Evolutionary conservation across 2,888 invertebrate genomes (phyloP), one percentile per base, ranked within the genome.

Genomic region (Platerodrilus igneus): DNA sequence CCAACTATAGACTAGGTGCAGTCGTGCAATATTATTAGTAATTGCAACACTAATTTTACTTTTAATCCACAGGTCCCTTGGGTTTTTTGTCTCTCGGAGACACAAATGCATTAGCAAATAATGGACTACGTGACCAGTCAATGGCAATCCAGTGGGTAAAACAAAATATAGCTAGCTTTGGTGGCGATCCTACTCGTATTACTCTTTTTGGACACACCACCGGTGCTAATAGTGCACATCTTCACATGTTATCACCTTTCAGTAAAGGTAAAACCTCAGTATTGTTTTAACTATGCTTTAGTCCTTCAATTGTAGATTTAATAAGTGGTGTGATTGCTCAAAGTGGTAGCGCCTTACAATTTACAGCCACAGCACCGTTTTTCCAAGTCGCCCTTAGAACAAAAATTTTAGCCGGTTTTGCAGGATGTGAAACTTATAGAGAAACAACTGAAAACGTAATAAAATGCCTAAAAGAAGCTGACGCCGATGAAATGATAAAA

Each of bases 261-360:
- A 68, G 66, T 38, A 57, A 48, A 62, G 65, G 67, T 64, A 52
- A n/a, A n/a, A n/a, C n/a, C n/a, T n/a, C 31, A 11, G 8, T 6
- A 7, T 19, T 19, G 19, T 19, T 19, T 5, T 7, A 19, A 19
- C 7, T 19, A 19, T 7, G 7, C 5, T 19, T 19, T 19, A n/a
- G n/a, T n/a, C n/a, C n/a, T n/a, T n/a, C n/a, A n/a, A n/a, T n/a
- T n/a, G n/a, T n/a, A 42, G 42, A 28, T 33, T 26, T 42, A 16
- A 21, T 42, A 18, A 21, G 14, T 6, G 77, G 78, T 41, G 85
- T 35, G 77, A 86, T 87, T 40, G 79, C 85, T 0, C 81, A 86
- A 59, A 86, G 86, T 31, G 86, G 87, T 0, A 82, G 81, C 1
- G 77, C 81, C 1, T 67, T 81, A 22, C 56, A 58, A 36, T 41